phyloP scores from a whole-genome alignment of 2,888 invertebrate species.

The Euzetes globulus region DNA sequence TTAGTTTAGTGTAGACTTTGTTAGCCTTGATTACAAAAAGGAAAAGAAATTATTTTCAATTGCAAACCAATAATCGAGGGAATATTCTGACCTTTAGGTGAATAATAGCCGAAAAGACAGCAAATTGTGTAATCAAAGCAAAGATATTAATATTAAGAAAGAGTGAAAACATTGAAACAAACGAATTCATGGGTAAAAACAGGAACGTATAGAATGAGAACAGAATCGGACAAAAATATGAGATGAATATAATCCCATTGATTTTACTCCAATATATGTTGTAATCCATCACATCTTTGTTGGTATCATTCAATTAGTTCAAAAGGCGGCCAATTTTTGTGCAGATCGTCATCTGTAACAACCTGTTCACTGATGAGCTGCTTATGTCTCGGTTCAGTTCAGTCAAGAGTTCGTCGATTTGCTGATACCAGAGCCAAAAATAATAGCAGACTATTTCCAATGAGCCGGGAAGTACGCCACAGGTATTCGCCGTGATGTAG shows the following conservation, averaged over 20 bases:
- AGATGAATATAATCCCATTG: not conserved
- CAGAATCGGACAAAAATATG: not conserved
- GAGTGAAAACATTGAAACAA: not conserved
- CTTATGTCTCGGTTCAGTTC: not conserved
- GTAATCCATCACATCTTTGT: not conserved
- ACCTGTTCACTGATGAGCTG: not conserved
- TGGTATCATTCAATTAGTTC: not conserved
- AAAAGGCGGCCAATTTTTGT: not conserved
- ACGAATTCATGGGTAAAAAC: slow-evolving; percentile 7
- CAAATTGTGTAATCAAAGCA: not conserved
- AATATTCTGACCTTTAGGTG: not conserved
- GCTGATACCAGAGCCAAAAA: not conserved
- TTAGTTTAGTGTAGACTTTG: not conserved
- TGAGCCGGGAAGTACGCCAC: not conserved
- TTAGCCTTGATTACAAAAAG: not conserved
- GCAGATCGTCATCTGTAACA: too few relatives aligned
- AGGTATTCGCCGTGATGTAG: not conserved
- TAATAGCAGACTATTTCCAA: slow-evolving; percentile 3
- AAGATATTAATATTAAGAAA: not conserved
- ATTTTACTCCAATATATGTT: slow-evolving; percentile 10
- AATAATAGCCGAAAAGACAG: not conserved
- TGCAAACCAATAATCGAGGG: not conserved
- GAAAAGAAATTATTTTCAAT: not conserved
- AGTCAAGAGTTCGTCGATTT: not conserved
- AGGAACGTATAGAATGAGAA: not conserved